Conservation (phyloP, 1,140 invertebrate genomes). For the Littorina saxatilis region DNA sequence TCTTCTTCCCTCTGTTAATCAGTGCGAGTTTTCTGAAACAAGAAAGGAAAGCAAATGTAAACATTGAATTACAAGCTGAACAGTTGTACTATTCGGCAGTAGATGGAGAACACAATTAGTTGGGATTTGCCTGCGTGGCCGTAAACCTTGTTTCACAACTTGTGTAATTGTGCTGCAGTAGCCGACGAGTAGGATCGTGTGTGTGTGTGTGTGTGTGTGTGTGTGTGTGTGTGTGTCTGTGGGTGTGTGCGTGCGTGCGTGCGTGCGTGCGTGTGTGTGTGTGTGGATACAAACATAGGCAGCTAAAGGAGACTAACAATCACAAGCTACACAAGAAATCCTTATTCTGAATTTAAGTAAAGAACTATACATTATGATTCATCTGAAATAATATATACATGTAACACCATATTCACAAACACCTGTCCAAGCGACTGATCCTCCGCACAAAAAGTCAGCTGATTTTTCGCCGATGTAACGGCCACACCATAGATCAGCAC, state of each 20-base stretch:
- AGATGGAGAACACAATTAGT: background rate
- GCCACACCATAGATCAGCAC: too few relatives aligned
- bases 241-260: background rate
- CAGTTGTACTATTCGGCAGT: background rate
- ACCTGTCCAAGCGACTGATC: too few relatives aligned
- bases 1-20: background rate
- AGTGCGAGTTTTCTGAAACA: background rate
- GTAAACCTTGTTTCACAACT: background rate
- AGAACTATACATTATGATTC: too few relatives aligned
- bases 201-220: too few relatives aligned
- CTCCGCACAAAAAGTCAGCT: too few relatives aligned
- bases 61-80: background rate
- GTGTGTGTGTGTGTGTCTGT: background rate
- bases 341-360: too few relatives aligned
- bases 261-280: slow-evolving; percentile 13
- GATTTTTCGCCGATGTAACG: too few relatives aligned
- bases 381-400: too few relatives aligned
- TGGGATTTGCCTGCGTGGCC: background rate
- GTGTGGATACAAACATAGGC: background rate
- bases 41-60: background rate
- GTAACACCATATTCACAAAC: too few relatives aligned
- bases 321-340: too few relatives aligned
- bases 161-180: background rate
- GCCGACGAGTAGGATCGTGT: too few relatives aligned
- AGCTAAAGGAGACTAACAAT: too few relatives aligned